Evolutionary conservation across 2,888 invertebrate species (phyloP).

Genomic region (Melieria crassipennis): DNA sequence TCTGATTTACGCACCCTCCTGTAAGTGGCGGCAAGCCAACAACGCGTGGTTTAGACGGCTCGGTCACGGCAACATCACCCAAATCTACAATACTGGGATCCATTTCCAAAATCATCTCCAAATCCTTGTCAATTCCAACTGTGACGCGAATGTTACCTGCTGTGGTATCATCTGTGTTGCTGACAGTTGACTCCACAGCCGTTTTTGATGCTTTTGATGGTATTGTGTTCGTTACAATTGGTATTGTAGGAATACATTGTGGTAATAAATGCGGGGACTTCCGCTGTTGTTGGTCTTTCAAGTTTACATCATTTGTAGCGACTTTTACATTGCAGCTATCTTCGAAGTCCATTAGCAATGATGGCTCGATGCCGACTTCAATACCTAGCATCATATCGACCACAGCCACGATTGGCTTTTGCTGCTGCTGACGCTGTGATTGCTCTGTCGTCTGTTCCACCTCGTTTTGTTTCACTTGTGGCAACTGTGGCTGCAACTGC

Average conservation of each 20-base stretch:
- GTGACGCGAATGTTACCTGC: conserved; percentile 64
- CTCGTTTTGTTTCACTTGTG: conserved; percentile 9
- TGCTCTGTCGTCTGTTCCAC: not conserved
- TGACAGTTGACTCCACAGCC: not conserved
- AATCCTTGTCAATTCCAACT: conserved; percentile 71
- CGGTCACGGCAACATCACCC: conserved; percentile 52
- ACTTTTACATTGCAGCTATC: conserved; percentile 13
- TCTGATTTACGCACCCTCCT: conserved; percentile 58
- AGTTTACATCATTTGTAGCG: not conserved
- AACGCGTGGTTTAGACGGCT: conserved; percentile 47
- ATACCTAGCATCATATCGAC: conserved; percentile 36
- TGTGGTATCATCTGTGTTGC: not conserved
- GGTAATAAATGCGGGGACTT: too few relatives aligned
- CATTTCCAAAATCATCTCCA: conserved; percentile 72
- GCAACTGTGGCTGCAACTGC: not conserved
- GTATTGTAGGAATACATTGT: too few relatives aligned
- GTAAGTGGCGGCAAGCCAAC: conserved; percentile 60
- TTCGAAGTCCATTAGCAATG: conserved; percentile 47
- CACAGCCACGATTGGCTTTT: not conserved
- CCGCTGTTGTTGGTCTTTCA: not conserved
- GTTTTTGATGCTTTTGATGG: not conserved
- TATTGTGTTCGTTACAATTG: too few relatives aligned
- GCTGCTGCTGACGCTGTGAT: too few relatives aligned
- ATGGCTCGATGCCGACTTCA: conserved; percentile 57
- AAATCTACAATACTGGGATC: conserved; percentile 71